Evolutionary conservation across 2,113 vertebrate genomes (phyloP).

Genomic region (Phylloscopus trochiloides): DNA sequence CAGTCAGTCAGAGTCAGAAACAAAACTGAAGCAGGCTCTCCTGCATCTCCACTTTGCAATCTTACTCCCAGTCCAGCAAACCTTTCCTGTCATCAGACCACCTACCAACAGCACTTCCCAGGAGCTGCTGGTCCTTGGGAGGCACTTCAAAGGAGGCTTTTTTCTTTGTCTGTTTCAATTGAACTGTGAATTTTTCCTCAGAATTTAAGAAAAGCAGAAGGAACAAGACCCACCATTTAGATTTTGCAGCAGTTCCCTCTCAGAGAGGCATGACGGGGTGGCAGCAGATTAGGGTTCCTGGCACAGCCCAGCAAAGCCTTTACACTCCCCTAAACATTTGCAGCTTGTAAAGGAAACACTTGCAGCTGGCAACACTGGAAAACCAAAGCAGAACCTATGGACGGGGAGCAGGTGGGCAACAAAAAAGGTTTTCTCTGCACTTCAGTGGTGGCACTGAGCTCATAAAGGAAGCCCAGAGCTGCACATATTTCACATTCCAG

Average conservation of each 20-base stretch:
- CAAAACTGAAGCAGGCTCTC: neutral
- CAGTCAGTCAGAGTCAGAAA: neutral
- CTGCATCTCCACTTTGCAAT: neutral
- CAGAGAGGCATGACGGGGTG: neutral
- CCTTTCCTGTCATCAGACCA: neutral
- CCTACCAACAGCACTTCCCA: neutral
- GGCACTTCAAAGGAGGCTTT: neutral
- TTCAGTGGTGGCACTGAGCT: neutral
- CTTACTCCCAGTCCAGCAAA: neutral
- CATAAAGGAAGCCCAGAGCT: neutral
- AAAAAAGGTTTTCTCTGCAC: neutral
- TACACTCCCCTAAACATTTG: neutral
- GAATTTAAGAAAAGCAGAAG: neutral
- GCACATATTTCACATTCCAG: neutral
- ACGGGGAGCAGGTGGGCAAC: neutral
- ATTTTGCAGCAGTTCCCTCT: neutral
- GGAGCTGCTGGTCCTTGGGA: neutral
- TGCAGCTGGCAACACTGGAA: neutral
- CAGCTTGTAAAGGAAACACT: neutral
- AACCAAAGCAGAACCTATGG: neutral
- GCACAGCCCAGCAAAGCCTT: neutral
- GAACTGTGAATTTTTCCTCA: neutral
- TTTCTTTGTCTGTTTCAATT: neutral
- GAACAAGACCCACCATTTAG: neutral
- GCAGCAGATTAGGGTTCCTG: neutral